Evolutionary conservation across 2,797 vertebrate species (phyloP).

Genomic region (Phrynocephalus vlangalii): DNA sequence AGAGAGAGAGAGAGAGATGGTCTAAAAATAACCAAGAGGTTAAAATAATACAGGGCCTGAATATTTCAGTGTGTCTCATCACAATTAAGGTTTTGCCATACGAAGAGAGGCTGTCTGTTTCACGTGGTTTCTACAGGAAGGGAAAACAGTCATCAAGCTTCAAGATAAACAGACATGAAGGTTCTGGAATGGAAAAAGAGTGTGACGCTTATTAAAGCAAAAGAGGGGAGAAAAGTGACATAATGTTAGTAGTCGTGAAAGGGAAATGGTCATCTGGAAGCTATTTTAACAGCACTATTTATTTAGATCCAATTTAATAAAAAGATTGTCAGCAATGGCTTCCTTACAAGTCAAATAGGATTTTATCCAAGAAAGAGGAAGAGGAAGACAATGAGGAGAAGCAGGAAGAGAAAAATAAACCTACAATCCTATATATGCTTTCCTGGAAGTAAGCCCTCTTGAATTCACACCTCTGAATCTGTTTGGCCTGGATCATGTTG

Average conservation of each 20-base stretch:
- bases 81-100: background rate
- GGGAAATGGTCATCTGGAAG: constrained; percentile 3
- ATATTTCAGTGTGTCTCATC: constrained; percentile 21
- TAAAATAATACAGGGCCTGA: constrained; percentile 12
- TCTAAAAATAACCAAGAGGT: background rate
- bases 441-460: background rate
- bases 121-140: background rate
- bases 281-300: background rate
- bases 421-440: background rate
- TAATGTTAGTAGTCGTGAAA: constrained; percentile 13
- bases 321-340: constrained; percentile 28
- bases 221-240: background rate
- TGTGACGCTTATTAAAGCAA: constrained; percentile 1
- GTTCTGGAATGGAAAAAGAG: constrained; percentile 21
- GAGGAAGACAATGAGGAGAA: no score
- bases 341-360: constrained; percentile 14
- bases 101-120: constrained; percentile 28
- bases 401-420: background rate
- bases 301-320: constrained; percentile 10
- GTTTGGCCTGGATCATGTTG: background rate
- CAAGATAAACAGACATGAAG: constrained; percentile 30
- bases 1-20: background rate
- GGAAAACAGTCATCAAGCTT: background rate
- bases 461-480: background rate
- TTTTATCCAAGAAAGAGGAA: background rate